Evolutionary conservation across 2,888 invertebrate genomes (phyloP), one percentile per base, ranked within the genome.

Genomic region (Heteromyza rotundicornis): DNA sequence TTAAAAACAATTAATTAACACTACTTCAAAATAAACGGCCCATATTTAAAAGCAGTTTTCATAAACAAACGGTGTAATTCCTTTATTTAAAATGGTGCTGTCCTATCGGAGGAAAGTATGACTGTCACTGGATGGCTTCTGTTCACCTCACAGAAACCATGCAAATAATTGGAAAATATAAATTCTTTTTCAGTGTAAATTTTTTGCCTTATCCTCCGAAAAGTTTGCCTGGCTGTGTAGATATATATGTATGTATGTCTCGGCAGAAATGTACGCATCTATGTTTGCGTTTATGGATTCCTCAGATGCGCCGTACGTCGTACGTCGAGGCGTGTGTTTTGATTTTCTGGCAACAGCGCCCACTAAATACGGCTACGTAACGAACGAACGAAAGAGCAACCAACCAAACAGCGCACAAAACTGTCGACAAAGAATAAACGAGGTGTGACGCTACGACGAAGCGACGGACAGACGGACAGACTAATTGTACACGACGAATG

Each of bases 301-400:
- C 27, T 27, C 75, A 77, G 72, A 71, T 75, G 75, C 73, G 23
- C 7, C 7, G 20, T 40, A 16, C 53, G 72, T 70, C 70, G 64
- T 69, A 75, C 75, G 70, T 68, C 72, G 73, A 72, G 71, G 77
- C 73, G 75, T 75, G 77, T 77, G 76, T 76, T 76, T 76, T 76
- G 77, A 76, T 76, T 76, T 76, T 76, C 71, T 70, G 69, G 70
- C 70, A 67, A 65, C 52, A 52, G 19, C 23, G 22, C 59, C 52
- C 59, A 59, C 59, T 40, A 51, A 51, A 51, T 57, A 44, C 55
- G 65, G 62, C 59, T 64, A 67, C 62, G 64, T 63, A 62, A 64
- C 55, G 51, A 74, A 68, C 71, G 70, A 70, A 71, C 73, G 74
- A 69, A 72, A 70, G 74, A 72, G 74, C 74, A 75, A 66, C 70